These are phyloP conservation scores for Pterois miles DNA, from an alignment of 2,797 vertebrate genomes.

Conservation along the genomic window DNA sequence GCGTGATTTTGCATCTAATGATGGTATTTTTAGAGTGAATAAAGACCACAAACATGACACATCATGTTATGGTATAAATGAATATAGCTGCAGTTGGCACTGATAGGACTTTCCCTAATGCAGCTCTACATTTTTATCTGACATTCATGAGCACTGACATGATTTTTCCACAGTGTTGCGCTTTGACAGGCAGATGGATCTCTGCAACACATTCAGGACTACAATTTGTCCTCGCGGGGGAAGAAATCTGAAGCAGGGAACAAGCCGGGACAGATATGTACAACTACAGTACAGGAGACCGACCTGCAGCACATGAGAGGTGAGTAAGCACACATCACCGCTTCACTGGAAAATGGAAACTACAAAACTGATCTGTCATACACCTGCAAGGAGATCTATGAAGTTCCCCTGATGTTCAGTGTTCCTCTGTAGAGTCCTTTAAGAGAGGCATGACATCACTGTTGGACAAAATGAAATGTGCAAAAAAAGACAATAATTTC, in stretches of 20 bases:
- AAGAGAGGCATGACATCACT: constrained; percentile 10
- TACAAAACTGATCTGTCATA: constrained; percentile 33
- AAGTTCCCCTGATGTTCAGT: background rate
- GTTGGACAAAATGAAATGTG: background rate
- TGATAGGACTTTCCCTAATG: constrained; percentile 48
- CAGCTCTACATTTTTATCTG: constrained; percentile 47
- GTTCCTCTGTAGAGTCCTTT: constrained; percentile 1
- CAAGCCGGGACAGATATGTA: constrained; percentile 74
- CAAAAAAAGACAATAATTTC: constrained; percentile 51
- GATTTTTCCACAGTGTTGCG: constrained; percentile 66
- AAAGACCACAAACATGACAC: background rate
- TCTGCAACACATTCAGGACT: constrained; percentile 46
- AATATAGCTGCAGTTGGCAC: constrained; percentile 16
- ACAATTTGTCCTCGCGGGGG: constrained; percentile 54
- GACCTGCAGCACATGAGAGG: constrained; percentile 38
- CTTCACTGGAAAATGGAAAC: constrained; percentile 34
- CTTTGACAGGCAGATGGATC: constrained; percentile 70
- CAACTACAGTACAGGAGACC: constrained; percentile 38
- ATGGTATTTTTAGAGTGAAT: background rate
- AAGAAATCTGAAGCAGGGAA: constrained; percentile 47
- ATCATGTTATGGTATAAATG: background rate
- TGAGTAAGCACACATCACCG: constrained; percentile 25
- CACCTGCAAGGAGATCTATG: constrained; percentile 38
- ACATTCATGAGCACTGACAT: constrained; percentile 66
- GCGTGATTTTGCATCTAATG: background rate